phyloP scores from a whole-genome alignment of 1,140 invertebrate genomes.

The Trialeurodes vaporariorum region DNA sequence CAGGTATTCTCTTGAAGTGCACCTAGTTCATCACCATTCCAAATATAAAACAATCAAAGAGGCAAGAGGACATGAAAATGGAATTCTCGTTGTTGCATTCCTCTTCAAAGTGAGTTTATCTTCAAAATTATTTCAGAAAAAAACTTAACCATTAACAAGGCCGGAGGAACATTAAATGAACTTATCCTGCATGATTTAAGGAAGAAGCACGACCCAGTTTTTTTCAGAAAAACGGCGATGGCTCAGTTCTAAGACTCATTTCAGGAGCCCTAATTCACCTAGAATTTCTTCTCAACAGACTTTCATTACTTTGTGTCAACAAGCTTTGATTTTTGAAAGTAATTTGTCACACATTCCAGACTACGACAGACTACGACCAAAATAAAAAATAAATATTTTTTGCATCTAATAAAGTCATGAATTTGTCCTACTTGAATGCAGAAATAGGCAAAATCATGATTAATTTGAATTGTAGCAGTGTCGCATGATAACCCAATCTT shows the following conservation, averaged over 20 bases:
- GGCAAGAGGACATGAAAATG: background rate
- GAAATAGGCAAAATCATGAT: too few relatives aligned
- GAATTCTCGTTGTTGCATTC: background rate
- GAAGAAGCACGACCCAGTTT: too few relatives aligned
- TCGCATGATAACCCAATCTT: too few relatives aligned
- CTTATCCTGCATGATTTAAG: too few relatives aligned
- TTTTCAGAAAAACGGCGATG: background rate
- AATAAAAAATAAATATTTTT: too few relatives aligned
- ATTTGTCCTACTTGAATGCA: too few relatives aligned
- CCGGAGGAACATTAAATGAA: background rate
- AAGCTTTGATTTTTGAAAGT: too few relatives aligned
- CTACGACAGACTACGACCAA: too few relatives aligned
- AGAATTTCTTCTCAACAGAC: background rate
- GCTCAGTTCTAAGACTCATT: background rate
- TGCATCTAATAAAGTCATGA: too few relatives aligned
- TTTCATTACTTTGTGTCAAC: too few relatives aligned
- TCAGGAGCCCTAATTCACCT: background rate
- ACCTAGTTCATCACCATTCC: constrained; percentile 5
- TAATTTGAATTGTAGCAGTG: too few relatives aligned
- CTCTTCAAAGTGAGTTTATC: background rate
- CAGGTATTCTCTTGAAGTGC: constrained; percentile 3
- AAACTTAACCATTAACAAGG: background rate
- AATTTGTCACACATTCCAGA: too few relatives aligned
- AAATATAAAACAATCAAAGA: constrained; percentile 2
- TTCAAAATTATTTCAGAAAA: background rate